Percentiles rank a stretch among this genome's conserved stretches.
Evolutionary conservation across 1,140 invertebrate genomes (phyloP).

Genomic region (Tetraneura akinire): DNA sequence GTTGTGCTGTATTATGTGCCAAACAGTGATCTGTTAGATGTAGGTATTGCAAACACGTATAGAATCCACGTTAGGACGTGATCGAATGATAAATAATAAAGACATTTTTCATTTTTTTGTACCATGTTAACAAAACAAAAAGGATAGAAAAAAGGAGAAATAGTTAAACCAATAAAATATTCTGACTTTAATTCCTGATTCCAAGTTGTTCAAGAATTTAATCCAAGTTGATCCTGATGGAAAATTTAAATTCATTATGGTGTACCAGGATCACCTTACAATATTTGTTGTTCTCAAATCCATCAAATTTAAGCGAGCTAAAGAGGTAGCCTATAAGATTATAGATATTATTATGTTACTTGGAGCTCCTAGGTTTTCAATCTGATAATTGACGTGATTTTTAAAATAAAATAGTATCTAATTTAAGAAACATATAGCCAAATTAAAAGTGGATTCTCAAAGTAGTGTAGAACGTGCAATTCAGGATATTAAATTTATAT

Average conservation of each 20-base stretch:
- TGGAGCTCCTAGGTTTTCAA: neutral
- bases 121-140: neutral
- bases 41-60: neutral
- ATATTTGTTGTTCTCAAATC: too few relatives aligned
- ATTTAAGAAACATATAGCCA: too few relatives aligned
- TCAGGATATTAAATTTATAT: constrained; percentile 59
- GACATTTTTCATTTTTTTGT: neutral
- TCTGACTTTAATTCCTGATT: too few relatives aligned
- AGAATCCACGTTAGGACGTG: neutral
- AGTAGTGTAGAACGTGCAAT: constrained; percentile 58
- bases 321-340: neutral
- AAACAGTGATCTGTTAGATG: neutral
- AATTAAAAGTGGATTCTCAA: constrained; percentile 57
- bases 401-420: too few relatives aligned
- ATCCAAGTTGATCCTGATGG: too few relatives aligned
- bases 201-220: too few relatives aligned
- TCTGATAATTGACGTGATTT: too few relatives aligned
- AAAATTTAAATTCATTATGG: too few relatives aligned
- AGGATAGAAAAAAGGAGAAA: neutral
- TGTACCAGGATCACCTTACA: too few relatives aligned
- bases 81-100: neutral
- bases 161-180: too few relatives aligned
- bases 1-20: neutral
- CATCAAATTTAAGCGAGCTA: too few relatives aligned
- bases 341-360: neutral